Conservation (phyloP, 2,888 invertebrate species). For the Camponotus fellah region DNA sequence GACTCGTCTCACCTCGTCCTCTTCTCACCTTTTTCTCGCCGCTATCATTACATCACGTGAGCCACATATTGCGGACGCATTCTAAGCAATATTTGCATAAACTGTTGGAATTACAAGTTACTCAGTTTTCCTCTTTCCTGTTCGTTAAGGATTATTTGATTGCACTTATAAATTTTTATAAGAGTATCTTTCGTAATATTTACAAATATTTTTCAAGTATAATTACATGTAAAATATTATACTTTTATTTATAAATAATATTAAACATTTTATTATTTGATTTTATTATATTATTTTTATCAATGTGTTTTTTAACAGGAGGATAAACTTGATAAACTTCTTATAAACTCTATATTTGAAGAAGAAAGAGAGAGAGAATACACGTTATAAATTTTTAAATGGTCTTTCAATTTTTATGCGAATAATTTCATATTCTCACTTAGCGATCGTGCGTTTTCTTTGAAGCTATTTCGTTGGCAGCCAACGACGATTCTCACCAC, state of each 20-base stretch:
- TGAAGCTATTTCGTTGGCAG: conserved; percentile 1
- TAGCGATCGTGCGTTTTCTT: neutral
- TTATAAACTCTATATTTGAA: neutral
- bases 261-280: conserved; percentile 15
- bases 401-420: neutral
- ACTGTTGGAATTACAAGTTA: conserved; percentile 34
- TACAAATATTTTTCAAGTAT: neutral
- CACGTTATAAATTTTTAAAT: conserved; percentile 17
- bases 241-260: neutral
- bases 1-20: conserved; percentile 5
- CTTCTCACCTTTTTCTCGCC: conserved; percentile 34
- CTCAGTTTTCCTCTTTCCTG: conserved; percentile 6
- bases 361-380: neutral
- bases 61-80: conserved; percentile 10
- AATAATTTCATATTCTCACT: conserved; percentile 15
- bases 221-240: neutral
- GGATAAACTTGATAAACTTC: conserved; percentile 7
- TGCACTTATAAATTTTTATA: neutral
- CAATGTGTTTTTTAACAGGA: neutral
- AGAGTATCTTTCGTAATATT: neutral
- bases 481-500: conserved; percentile 65
- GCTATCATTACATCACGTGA: conserved; percentile 37
- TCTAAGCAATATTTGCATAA: conserved; percentile 41
- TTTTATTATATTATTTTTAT: conserved; percentile 21
- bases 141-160: neutral